Base-by-base conservation (phyloP, 2,888 invertebrate genomes). In the Agriopis leucophaearia region DNA sequence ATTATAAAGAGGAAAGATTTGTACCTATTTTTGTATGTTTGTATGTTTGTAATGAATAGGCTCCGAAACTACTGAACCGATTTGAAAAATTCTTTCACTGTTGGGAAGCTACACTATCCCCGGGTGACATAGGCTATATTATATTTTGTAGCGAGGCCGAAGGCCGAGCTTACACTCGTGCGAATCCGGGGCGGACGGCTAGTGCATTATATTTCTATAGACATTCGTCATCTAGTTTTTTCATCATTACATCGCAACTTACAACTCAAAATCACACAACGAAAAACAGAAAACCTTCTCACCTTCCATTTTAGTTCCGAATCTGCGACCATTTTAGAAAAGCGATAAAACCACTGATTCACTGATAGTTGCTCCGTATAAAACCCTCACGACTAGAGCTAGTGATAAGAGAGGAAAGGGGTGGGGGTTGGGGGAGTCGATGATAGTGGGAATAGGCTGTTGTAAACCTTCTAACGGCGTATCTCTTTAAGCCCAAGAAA, bases 391-490 rank as follows among this genome's bases (percentile, higher is more conserved):
- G 6, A 44, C n/a, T 13, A 44, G 7, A 3, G 44, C 1, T 5
- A 15, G 10, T 16, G 18, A 10, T 12, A 18, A 9, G 48, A 18
- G 48, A n/a, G 15, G 45, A 6, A 15, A 0, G 45, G 27, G 15
- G 36, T 1, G 2, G 54, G 15, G 15, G n/a, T n/a, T n/a, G n/a
- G 15, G 16, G 54, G 54, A 16, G n/a, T 35, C 6, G 16, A 13
- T 55, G 44, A 56, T 56, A 56, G 56, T 35, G 35, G n/a, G 15
- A 35, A 45, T 44, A 27, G 42, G 18, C 12, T 12, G 56, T 10
- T 45, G 45, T 57, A 45, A 57, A 36, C 44, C 57, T 27, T 13
- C 44, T 44, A 56, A 57, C 45, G 35, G 57, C 10, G 35, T 35
- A 15, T 10, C 27, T 38, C 50, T 2, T 51, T 51, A 35, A 38